phyloP scores from a whole-genome alignment of 2,113 vertebrate genomes.

The Pygoscelis antarcticus region DNA sequence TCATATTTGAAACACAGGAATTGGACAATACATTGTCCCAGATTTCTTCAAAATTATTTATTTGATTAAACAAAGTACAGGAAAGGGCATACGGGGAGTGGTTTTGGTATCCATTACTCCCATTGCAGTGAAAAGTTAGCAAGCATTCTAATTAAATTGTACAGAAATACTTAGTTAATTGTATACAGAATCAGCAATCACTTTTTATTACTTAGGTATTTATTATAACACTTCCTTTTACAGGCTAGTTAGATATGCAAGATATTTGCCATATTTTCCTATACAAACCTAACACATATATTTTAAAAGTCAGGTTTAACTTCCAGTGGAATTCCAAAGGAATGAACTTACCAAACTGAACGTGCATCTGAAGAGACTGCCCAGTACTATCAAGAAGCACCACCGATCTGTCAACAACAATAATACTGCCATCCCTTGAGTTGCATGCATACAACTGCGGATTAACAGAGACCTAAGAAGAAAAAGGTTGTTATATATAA shows the following conservation, averaged over 20 bases:
- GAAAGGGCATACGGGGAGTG: neutral
- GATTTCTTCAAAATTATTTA: neutral
- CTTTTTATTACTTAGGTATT: neutral
- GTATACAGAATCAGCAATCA: neutral
- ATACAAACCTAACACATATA: neutral
- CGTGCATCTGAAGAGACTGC: slow-evolving; percentile 83
- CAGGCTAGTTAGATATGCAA: neutral
- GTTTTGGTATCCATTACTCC: neutral
- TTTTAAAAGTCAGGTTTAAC: neutral
- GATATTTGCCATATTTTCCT: neutral
- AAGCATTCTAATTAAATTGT: neutral
- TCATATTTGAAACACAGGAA: neutral
- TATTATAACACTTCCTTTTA: neutral
- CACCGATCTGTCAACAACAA: slow-evolving; percentile 86
- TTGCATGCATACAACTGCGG: slow-evolving; percentile 78
- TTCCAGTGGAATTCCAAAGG: neutral
- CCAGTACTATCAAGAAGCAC: slow-evolving; percentile 85
- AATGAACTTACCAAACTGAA: slow-evolving; percentile 85
- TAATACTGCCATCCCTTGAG: slow-evolving; percentile 79
- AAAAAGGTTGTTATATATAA: neutral
- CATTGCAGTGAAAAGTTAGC: neutral
- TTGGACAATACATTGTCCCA: neutral
- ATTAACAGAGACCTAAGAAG: slow-evolving; percentile 74
- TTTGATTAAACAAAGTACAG: neutral
- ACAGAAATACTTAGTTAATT: neutral